Base-by-base conservation (phyloP, 2,113 vertebrate species). In the Pogonocichla stellata region DNA sequence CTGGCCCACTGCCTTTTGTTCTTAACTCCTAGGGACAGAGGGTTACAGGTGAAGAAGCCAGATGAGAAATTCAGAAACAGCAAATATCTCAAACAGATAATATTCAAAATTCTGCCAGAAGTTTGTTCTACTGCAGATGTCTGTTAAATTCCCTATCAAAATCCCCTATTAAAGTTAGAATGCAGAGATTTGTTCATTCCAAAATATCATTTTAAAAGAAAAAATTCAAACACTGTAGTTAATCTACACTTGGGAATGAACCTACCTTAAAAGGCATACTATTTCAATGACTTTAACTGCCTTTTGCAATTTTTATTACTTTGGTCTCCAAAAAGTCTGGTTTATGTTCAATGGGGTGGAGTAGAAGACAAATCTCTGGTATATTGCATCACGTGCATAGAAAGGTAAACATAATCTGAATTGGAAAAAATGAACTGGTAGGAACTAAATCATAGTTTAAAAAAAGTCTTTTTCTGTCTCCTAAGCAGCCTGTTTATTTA, bases 401-500 rank as follows among this genome's bases (percentile, higher is more conserved):
- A 57, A 90, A 61, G 25, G 51, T 50, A 90, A 96, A 94, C 20
- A 54, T 31, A 66, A 33, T 36, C 57, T 91, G 71, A 96, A 87
- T 36, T 19, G 17, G 20, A 96, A 71, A 71, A 83, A 75, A 69
- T 84, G 64, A 96, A 93, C 87, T 84, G 64, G 25, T 66, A 69
- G 92, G 43, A 87, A 17, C 26, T 88, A 88, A 81, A 75, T 89
- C 62, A 56, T 9, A 88, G 58, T 89, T 90, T 56, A 79, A 74
- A 57, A 74, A 51, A 97, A 89, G 53, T 64, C 71, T 85, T 48
- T 40, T 93, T 79, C 73, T 93, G 84, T 87, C 83, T 80, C 85
- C 15, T n/a, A 79, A 88, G 77, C 74, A 93, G 56, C n/a, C 51
- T 80, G 57, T 91, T 98, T 96, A 94, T 89, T 92, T 94, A 92